These are phyloP conservation scores for Drosophila sproati DNA, from an alignment of 1,140 invertebrate species.

Conservation along the genomic window DNA sequence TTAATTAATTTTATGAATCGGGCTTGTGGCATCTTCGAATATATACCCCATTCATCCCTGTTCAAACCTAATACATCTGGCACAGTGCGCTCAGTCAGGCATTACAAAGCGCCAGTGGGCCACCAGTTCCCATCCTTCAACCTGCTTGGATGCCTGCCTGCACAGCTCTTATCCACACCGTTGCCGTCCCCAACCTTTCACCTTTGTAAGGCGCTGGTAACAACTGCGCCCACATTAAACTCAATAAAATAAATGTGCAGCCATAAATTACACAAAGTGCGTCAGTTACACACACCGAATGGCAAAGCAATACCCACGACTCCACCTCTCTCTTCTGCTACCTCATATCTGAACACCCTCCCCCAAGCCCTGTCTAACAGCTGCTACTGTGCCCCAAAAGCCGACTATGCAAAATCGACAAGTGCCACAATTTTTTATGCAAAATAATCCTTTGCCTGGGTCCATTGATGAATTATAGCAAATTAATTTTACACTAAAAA, in stretches of 20 bases:
- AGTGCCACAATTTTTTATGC: conserved; percentile 75
- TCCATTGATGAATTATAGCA: conserved; percentile 77
- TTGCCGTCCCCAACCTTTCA: conserved; percentile 36
- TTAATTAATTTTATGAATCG: conserved; percentile 36
- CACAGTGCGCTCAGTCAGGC: conserved; percentile 34
- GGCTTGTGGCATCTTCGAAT: conserved; percentile 38
- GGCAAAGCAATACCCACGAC: conserved; percentile 6
- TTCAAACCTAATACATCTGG: conserved; percentile 34
- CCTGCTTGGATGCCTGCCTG: background rate
- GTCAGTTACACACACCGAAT: conserved; percentile 60
- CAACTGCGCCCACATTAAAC: conserved; percentile 76
- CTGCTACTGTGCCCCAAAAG: conserved; percentile 22
- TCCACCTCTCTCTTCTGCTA: background rate
- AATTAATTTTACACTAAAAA: conserved; percentile 78
- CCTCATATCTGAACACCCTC: conserved; percentile 15
- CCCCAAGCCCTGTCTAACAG: background rate
- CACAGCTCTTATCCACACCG: background rate
- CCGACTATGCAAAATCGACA: conserved; percentile 72
- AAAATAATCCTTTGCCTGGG: conserved; percentile 70
- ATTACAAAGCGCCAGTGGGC: conserved; percentile 54
- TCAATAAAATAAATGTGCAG: conserved; percentile 79
- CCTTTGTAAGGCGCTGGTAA: conserved; percentile 44
- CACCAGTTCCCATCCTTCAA: conserved; percentile 38
- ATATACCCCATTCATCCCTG: conserved; percentile 26
- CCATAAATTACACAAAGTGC: conserved; percentile 74